Evolutionary conservation across 2,888 invertebrate species (phyloP), one percentile per base, ranked within the genome.

Genomic region (Sesia apiformis): DNA sequence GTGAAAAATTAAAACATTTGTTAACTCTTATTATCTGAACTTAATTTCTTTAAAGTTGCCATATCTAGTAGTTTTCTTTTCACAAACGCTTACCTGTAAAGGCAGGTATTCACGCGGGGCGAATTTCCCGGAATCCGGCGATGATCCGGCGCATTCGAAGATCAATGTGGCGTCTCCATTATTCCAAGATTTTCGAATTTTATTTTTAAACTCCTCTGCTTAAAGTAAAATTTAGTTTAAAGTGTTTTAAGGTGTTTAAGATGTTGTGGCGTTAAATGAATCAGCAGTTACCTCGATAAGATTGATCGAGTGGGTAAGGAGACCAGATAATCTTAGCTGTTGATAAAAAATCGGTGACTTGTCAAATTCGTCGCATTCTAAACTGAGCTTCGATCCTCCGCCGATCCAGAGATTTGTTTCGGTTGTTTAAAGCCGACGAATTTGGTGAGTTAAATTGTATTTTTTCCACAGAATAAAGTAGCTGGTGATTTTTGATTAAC

Each of bases 291-390:
- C 73, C 73, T 78, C 74, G 82, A 85, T 87, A 89, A 89, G 89
- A 89, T 89, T 89, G 89, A 89, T 89, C 87, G 86, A 89, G 89
- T 88, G 88, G 81, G 88, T 86, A 84, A 86, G 78, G 70, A 75
- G 76, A 79, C 73, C 80, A 88, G 88, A 88, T 88, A 78, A 88
- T 88, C 87, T 89, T 80, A 72, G 64, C 64, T 64, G 55, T 62
- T 69, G 74, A 78, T 81, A 82, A 84, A 74, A 88, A 89, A 85
- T 78, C 81, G 70, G 84, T 89, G 89, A 89, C 89, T 89, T 88
- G 89, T 87, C 86, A 84, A 86, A 88, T 87, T 84, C 85, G 64
- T 84, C 80, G 87, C 87, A 88, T 88, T 87, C 86, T 86, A 62
- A 71, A 64, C 66, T 64, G 62, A 62, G 62, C 69, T 70, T 71